Evolutionary conservation across 2,797 vertebrate genomes (phyloP), one percentile per base, ranked within the genome.

Genomic region (Potorous gilbertii): DNA sequence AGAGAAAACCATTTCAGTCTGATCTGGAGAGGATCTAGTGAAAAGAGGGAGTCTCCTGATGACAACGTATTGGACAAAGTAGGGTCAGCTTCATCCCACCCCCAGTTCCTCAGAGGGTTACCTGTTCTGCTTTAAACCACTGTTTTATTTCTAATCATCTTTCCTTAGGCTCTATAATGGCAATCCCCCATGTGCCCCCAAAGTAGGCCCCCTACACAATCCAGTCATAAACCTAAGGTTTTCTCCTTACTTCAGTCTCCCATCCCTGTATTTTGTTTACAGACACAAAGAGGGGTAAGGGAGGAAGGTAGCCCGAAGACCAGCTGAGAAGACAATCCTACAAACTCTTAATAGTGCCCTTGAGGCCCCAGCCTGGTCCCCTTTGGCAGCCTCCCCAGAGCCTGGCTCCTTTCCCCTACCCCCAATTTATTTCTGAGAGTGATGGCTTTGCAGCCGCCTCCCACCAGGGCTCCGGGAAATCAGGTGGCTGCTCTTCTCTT

Each of bases 401-500:
- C 2, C 90, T 54, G 90, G 28, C 90, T 90, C 90, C 28, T 90
- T 90, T 90, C 90, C 54, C 34, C 52, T 90, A 54, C 57, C 95
- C 29, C 93, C 40, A 50, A 52, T 14, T 27, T 57, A 92, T 89
- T 18, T 81, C 56, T 56, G 90, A 54, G 90, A 55, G 28, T 55
- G 52, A 90, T 90, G 90, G 90, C 29, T 54, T 54, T 55, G 90
- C 90, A 55, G 14, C 87, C 46, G 92, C 90, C 94, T 96, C 94
- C 87, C 94, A 91, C 31, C 92, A 81, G 34, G 92, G 50, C 92
- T 96, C 54, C 40, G 93, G 96, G 90, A 98, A 97, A 98, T 92
- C 96, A 94, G 93, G 57, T 50, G 24, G 93, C 97, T 95, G 95
- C 81, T 96, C 96, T 56, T 95, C 92, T 90, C 92, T 55, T 97